These are phyloP conservation scores for Lepetodrilus schrolli DNA, from an alignment of 2,888 invertebrate species.

Conservation along the genomic window DNA sequence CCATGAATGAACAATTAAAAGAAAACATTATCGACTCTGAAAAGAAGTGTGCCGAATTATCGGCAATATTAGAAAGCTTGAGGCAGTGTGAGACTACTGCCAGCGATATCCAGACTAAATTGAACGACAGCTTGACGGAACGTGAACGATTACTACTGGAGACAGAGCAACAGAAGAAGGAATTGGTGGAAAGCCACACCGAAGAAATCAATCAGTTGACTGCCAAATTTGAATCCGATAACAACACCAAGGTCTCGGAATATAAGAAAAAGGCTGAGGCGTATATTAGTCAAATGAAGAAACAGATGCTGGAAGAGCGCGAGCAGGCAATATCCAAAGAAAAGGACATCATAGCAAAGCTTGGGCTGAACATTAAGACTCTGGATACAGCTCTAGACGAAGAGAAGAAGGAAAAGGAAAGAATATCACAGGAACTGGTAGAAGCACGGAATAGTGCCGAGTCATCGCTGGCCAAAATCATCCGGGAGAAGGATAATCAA, in stretches of 20 bases:
- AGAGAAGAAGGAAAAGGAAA: slow-evolving; percentile 43
- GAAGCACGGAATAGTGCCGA: slow-evolving; percentile 42
- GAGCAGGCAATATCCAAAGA: slow-evolving; percentile 49
- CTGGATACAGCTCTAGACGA: slow-evolving; percentile 36
- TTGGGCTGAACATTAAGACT: slow-evolving; percentile 34
- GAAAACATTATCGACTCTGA: slow-evolving; percentile 29
- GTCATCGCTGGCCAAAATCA: slow-evolving; percentile 37
- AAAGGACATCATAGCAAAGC: slow-evolving; percentile 39
- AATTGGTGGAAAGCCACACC: slow-evolving; percentile 41
- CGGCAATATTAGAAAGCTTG: slow-evolving; percentile 23
- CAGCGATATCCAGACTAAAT: slow-evolving; percentile 9
- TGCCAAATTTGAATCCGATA: slow-evolving; percentile 56
- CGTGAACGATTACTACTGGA: slow-evolving; percentile 37
- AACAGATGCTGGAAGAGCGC: slow-evolving; percentile 62
- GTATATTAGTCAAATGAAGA: slow-evolving; percentile 68
- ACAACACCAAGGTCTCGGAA: slow-evolving; percentile 64
- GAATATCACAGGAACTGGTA: slow-evolving; percentile 40
- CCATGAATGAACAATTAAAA: slow-evolving; percentile 30
- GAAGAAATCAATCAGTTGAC: slow-evolving; percentile 45
- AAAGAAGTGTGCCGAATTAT: slow-evolving; percentile 29
- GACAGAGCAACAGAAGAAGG: slow-evolving; percentile 33
- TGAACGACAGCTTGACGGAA: slow-evolving; percentile 30
- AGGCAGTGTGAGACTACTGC: not conserved
- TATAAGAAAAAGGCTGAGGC: slow-evolving; percentile 71
- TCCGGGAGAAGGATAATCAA: slow-evolving; percentile 49